A percentile compares a stretch with the other conserved stretches of the same genome.
phyloP scores from a whole-genome alignment of 1,140 invertebrate genomes.

The Trichogramma pretiosum region DNA sequence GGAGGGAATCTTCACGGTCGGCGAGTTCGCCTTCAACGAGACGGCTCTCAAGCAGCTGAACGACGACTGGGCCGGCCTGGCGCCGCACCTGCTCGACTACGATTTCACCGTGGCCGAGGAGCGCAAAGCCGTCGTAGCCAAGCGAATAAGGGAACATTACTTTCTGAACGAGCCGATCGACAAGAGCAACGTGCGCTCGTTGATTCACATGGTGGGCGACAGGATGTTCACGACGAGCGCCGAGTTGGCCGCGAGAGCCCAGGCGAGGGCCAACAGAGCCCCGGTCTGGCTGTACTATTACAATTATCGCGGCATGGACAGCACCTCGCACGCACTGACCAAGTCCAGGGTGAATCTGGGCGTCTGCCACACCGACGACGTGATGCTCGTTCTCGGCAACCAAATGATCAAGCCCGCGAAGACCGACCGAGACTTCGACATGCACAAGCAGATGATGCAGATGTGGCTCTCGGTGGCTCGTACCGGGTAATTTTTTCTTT shows the following conservation, averaged over 20 bases:
- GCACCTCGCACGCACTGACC: neutral
- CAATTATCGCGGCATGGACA: neutral
- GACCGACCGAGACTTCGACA: neutral
- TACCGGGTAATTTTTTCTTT: neutral
- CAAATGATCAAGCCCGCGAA: neutral
- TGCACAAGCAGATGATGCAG: neutral
- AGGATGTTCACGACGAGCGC: neutral
- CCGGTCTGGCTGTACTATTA: constrained; percentile 2
- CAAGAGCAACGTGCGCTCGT: neutral
- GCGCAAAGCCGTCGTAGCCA: neutral
- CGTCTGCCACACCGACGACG: constrained; percentile 1
- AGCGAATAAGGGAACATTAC: neutral
- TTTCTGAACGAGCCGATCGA: neutral
- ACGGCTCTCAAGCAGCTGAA: neutral
- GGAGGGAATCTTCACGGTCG: constrained; percentile 47
- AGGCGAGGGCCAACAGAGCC: neutral
- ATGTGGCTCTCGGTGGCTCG: neutral
- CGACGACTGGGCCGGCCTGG: neutral
- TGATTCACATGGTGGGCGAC: neutral
- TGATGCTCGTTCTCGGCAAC: neutral
- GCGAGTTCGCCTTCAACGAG: constrained; percentile 11
- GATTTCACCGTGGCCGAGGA: neutral
- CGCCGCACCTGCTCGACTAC: neutral
- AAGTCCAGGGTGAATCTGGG: neutral
- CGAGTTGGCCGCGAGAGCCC: neutral